These are phyloP conservation scores for Corythaeola cristata DNA, from an alignment of 2,113 vertebrate genomes.

Conservation along the genomic window DNA sequence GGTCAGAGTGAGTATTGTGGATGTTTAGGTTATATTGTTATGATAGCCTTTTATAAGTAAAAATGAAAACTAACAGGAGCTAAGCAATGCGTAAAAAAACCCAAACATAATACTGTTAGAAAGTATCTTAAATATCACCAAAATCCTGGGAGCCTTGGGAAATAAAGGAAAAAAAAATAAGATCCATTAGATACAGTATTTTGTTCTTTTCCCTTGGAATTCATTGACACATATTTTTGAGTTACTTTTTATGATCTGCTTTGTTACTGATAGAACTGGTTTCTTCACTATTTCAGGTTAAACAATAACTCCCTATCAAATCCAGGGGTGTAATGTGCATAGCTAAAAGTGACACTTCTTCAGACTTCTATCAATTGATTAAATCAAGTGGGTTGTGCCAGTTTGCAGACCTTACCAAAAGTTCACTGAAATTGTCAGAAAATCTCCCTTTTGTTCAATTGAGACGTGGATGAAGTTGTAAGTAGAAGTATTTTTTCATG, in stretches of 20 bases:
- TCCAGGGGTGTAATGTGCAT: rapidly evolving
- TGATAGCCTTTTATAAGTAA: not conserved
- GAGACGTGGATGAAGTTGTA: not conserved
- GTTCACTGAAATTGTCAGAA: not conserved
- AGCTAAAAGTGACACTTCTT: not conserved
- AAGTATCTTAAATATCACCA: not conserved
- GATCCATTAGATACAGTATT: not conserved
- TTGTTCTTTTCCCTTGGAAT: not conserved
- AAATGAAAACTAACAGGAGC: not conserved
- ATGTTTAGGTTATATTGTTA: not conserved
- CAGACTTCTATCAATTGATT: not conserved
- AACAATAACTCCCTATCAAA: not conserved
- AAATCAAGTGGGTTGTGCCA: not conserved
- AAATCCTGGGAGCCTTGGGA: not conserved
- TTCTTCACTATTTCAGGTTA: not conserved
- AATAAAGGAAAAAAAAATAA: not conserved
- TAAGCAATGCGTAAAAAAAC: rapidly evolving
- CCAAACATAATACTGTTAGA: not conserved
- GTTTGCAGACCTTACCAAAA: not conserved
- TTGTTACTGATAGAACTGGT: not conserved
- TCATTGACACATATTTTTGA: not conserved
- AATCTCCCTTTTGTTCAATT: not conserved
- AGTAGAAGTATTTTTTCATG: not conserved
- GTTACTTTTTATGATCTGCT: not conserved
- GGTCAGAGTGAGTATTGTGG: not conserved